A percentile compares a stretch with the other conserved stretches of the same genome.
phyloP scores from a whole-genome alignment of 2,797 vertebrate species.

The Lepidocolaptes lacrymiger region DNA sequence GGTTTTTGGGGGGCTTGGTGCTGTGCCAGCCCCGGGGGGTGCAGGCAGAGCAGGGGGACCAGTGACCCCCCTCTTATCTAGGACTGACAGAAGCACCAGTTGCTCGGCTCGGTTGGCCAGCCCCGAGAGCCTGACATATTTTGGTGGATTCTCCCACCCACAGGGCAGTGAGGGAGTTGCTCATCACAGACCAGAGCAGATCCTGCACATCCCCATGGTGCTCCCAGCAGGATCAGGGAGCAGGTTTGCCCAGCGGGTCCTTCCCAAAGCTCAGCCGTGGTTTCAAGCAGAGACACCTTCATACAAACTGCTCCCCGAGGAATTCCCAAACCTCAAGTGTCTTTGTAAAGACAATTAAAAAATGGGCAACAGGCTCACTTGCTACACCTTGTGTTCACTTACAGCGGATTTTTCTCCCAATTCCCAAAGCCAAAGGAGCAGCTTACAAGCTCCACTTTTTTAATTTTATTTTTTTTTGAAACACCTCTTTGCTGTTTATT shows the following conservation, averaged over 20 bases:
- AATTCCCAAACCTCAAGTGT: background rate
- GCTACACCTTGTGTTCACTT: background rate
- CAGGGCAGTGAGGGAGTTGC: slow-evolving; percentile 21
- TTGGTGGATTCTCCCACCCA: slow-evolving; percentile 11
- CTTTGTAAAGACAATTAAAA: background rate
- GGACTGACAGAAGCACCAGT: background rate
- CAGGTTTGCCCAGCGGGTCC: background rate
- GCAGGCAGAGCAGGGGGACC: background rate
- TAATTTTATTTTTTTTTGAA: background rate
- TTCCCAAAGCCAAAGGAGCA: background rate
- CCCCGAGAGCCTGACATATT: background rate
- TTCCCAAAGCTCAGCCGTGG: background rate
- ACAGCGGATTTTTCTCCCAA: background rate
- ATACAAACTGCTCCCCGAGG: background rate
- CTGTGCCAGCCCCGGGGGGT: background rate
- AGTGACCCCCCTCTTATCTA: background rate
- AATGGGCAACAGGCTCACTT: background rate
- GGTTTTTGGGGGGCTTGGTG: background rate
- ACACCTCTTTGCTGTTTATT: background rate
- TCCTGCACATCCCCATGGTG: background rate
- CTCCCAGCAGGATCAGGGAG: background rate
- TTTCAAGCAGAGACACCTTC: background rate
- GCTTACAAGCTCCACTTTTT: background rate
- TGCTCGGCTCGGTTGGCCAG: background rate
- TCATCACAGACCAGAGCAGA: background rate